Evolutionary conservation across 2,888 invertebrate species (phyloP).

Genomic region (Chloromyia formosa): DNA sequence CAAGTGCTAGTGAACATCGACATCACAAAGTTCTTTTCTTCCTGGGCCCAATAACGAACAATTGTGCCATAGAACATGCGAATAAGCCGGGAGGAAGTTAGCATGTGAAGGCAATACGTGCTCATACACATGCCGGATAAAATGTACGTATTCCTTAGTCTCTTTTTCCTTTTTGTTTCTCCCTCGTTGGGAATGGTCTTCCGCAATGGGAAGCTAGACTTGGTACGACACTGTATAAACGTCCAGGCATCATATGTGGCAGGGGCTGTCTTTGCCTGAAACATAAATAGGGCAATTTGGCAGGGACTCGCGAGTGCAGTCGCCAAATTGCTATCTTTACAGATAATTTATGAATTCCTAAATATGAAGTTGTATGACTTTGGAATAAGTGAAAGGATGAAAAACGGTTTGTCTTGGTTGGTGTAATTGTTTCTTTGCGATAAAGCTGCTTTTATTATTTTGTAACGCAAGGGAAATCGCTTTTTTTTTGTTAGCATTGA

Average conservation of each 20-base stretch:
- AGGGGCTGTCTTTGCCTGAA: not conserved
- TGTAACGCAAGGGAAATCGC: too few relatives aligned
- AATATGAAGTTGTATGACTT: slow-evolving; percentile 34
- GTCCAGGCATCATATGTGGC: not conserved
- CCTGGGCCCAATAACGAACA: not conserved
- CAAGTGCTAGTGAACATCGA: not conserved
- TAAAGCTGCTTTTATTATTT: not conserved
- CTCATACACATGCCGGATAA: too few relatives aligned
- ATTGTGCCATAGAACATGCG: not conserved
- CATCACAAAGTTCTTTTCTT: not conserved
- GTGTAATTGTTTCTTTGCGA: slow-evolving; percentile 16
- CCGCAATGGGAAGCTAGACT: not conserved
- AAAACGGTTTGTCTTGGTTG: slow-evolving; percentile 17
- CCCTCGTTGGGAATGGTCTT: not conserved
- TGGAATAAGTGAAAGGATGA: slow-evolving; percentile 38
- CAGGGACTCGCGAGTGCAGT: slow-evolving; percentile 15
- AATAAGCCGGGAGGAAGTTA: too few relatives aligned
- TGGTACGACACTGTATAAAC: not conserved
- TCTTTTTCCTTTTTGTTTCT: not conserved
- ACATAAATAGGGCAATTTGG: slow-evolving; percentile 40
- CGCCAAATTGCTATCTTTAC: slow-evolving; percentile 40
- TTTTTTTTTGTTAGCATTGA: too few relatives aligned
- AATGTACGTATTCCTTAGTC: too few relatives aligned
- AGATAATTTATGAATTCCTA: slow-evolving; percentile 39
- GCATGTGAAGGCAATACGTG: too few relatives aligned